phyloP scores from a whole-genome alignment of 1,140 invertebrate genomes.

The Drosophila triauraria region DNA sequence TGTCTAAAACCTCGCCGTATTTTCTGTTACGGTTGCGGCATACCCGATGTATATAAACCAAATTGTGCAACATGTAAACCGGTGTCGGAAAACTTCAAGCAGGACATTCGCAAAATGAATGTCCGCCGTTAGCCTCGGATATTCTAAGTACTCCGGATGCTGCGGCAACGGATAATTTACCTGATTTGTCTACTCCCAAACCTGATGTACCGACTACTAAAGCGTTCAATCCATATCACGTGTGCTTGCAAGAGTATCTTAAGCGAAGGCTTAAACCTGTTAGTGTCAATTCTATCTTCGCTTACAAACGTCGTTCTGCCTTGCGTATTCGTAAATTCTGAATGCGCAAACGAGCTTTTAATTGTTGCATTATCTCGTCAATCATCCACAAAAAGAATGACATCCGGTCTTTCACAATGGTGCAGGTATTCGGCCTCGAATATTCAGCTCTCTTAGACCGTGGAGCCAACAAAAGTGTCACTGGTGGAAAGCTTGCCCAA shows the following conservation, averaged over 20 bases:
- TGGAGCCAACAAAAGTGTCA: too few species aligned
- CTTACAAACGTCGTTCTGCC: too few species aligned
- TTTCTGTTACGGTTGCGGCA: constrained; percentile 17
- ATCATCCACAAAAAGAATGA: too few species aligned
- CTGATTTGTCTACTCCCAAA: neutral
- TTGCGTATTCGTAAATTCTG: too few species aligned
- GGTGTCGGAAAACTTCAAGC: neutral
- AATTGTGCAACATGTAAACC: neutral
- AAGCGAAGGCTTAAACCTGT: neutral
- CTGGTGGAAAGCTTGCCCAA: too few species aligned
- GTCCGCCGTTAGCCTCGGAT: constrained; percentile 11
- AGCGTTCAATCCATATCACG: constrained; percentile 25
- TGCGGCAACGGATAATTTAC: neutral
- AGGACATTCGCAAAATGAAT: constrained; percentile 13
- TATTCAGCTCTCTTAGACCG: too few species aligned
- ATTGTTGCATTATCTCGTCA: too few species aligned
- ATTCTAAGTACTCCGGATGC: neutral
- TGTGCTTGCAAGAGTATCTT: constrained; percentile 11
- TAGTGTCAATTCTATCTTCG: too few species aligned
- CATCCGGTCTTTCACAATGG: too few species aligned
- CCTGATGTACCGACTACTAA: neutral
- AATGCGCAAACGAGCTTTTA: too few species aligned
- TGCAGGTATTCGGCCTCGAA: too few species aligned
- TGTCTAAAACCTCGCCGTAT: neutral
- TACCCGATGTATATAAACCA: constrained; percentile 8